Evolutionary conservation across 1,140 invertebrate genomes (phyloP).

Genomic region (Oryzaephilus surinamensis): DNA sequence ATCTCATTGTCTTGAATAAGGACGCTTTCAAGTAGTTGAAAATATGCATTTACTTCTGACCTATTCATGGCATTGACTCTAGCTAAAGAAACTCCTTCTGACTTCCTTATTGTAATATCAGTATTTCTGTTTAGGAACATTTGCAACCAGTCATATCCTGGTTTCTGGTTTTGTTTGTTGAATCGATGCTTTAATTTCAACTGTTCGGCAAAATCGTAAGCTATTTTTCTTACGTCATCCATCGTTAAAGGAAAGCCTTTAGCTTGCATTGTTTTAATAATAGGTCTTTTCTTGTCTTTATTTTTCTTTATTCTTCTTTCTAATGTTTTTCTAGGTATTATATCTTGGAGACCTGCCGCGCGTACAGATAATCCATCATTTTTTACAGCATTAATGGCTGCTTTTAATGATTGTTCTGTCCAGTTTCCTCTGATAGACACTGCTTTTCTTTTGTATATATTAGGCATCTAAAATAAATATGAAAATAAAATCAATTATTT

Average conservation of each 20-base stretch:
- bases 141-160: slow-evolving; percentile 11
- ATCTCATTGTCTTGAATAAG: slow-evolving; percentile 9
- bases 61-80: slow-evolving; percentile 12
- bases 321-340: slow-evolving; percentile 8
- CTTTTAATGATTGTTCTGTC: slow-evolving; percentile 2
- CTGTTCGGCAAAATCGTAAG: slow-evolving; percentile 11
- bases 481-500: background rate
- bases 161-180: slow-evolving; percentile 7
- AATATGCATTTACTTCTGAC: slow-evolving; percentile 12
- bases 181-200: slow-evolving; percentile 11
- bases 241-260: slow-evolving; percentile 8
- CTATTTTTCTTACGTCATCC: slow-evolving; percentile 5
- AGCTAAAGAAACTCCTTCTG: slow-evolving; percentile 18
- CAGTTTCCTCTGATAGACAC: slow-evolving; percentile 1
- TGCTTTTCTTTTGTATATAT: slow-evolving; percentile 2
- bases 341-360: background rate
- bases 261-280: slow-evolving; percentile 5
- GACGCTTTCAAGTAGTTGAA: slow-evolving; percentile 9
- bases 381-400: slow-evolving; percentile 3
- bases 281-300: slow-evolving; percentile 5
- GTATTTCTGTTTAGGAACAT: slow-evolving; percentile 11
- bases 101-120: slow-evolving; percentile 17
- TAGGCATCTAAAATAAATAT: slow-evolving; percentile 3
- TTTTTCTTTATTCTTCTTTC: slow-evolving; percentile 4
- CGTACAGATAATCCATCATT: slow-evolving; percentile 3